Evolutionary conservation across 2,113 vertebrate genomes (phyloP).

Genomic region (Tragelaphus strepsiceros): DNA sequence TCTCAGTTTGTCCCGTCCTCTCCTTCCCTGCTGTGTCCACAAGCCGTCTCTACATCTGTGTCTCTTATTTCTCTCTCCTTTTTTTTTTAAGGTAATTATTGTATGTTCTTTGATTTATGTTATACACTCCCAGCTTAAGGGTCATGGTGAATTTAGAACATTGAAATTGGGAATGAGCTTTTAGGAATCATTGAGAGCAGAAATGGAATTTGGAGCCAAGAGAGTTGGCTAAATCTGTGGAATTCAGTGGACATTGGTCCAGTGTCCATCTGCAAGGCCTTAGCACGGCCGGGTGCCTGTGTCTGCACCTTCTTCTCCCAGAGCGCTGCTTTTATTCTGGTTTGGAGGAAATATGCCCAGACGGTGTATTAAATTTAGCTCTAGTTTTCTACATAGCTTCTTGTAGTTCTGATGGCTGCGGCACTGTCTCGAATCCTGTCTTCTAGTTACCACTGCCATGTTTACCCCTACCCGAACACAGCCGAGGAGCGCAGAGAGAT

Average conservation of each 20-base stretch:
- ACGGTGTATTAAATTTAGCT: fast-evolving
- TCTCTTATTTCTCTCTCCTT: background rate
- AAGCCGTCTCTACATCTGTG: background rate
- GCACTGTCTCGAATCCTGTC: background rate
- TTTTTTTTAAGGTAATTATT: background rate
- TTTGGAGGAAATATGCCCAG: background rate
- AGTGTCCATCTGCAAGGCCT: background rate
- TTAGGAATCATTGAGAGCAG: background rate
- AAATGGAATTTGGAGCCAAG: background rate
- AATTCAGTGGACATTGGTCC: fast-evolving
- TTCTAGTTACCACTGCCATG: conserved; percentile 93
- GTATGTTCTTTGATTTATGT: background rate
- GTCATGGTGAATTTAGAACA: background rate
- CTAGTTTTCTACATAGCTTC: background rate
- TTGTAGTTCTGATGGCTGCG: fast-evolving
- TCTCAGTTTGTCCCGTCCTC: background rate
- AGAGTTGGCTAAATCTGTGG: background rate
- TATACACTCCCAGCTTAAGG: background rate
- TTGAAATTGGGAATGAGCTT: background rate
- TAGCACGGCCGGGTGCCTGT: fast-evolving
- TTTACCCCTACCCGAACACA: conserved; percentile 93
- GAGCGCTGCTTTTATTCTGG: background rate
- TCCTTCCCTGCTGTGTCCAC: background rate
- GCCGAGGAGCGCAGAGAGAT: conserved; percentile 89
- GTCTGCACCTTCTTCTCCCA: fast-evolving